phyloP scores from a whole-genome alignment of 2,113 vertebrate species.

The Lepus americanus region DNA sequence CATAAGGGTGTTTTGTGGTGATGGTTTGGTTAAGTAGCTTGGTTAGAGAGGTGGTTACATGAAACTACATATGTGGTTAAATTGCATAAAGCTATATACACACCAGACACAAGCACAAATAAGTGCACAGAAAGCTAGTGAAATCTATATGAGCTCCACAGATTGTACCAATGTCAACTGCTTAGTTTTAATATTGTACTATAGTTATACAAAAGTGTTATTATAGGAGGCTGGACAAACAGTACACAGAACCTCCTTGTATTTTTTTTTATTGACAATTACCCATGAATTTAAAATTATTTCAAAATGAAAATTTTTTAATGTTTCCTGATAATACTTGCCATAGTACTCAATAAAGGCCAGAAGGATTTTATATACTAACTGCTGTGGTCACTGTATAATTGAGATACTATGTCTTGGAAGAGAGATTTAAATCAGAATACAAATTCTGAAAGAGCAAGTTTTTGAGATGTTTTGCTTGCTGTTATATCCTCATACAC shows the following conservation, averaged over 20 bases:
- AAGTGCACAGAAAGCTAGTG: background rate
- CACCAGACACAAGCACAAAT: background rate
- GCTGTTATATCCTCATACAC: too few species aligned
- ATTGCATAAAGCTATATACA: background rate
- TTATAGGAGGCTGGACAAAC: background rate
- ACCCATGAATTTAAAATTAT: background rate
- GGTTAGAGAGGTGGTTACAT: background rate
- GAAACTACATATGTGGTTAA: background rate
- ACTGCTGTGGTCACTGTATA: background rate
- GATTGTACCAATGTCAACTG: background rate
- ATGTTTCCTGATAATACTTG: background rate
- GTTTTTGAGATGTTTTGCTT: background rate
- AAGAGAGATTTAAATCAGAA: background rate
- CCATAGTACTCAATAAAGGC: background rate
- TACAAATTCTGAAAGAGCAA: background rate
- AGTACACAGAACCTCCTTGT: background rate
- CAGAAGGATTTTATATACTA: background rate
- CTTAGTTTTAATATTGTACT: background rate
- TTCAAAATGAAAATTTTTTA: background rate
- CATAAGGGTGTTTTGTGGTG: background rate
- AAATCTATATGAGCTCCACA: background rate
- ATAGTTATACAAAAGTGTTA: background rate
- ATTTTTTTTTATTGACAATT: background rate
- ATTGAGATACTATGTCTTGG: background rate
- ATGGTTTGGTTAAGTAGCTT: background rate